phyloP scores from a whole-genome alignment of 2,888 invertebrate species.

The Octonoba sinensis region DNA sequence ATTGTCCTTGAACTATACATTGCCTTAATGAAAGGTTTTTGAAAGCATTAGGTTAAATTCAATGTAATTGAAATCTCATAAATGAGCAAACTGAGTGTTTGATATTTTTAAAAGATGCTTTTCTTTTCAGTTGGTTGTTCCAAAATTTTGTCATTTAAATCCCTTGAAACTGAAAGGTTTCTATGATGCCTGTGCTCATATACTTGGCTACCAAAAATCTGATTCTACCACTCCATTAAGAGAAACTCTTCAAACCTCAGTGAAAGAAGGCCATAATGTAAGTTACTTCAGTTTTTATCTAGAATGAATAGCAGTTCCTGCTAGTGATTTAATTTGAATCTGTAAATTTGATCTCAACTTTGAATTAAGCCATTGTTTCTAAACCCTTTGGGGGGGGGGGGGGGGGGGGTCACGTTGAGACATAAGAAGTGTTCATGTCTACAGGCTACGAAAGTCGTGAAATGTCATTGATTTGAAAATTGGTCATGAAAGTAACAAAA shows the following conservation, averaged over 20 bases:
- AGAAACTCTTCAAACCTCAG: conserved; percentile 48
- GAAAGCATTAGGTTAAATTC: too few relatives aligned
- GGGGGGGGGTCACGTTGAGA: too few relatives aligned
- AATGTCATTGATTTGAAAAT: too few relatives aligned
- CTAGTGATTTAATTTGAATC: not conserved
- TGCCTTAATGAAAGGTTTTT: too few relatives aligned
- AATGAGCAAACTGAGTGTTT: too few relatives aligned
- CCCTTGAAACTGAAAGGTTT: conserved; percentile 52
- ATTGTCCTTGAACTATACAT: too few relatives aligned
- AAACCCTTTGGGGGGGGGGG: not conserved
- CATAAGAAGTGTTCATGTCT: too few relatives aligned
- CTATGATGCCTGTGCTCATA: conserved; percentile 61
- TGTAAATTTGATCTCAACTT: not conserved
- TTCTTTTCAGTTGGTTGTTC: conserved; percentile 28
- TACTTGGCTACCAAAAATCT: conserved; percentile 48
- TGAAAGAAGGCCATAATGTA: conserved; percentile 57
- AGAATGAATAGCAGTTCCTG: not conserved
- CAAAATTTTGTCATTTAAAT: conserved; percentile 48
- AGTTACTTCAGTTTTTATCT: not conserved
- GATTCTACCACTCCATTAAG: conserved; percentile 54
- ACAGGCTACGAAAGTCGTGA: too few relatives aligned
- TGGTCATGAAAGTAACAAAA: too few relatives aligned
- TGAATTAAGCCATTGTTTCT: not conserved
- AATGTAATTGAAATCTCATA: too few relatives aligned
- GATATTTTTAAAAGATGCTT: not conserved